Evolutionary conservation across 2,113 vertebrate species (phyloP).

Genomic region (Sardina pilchardus): DNA sequence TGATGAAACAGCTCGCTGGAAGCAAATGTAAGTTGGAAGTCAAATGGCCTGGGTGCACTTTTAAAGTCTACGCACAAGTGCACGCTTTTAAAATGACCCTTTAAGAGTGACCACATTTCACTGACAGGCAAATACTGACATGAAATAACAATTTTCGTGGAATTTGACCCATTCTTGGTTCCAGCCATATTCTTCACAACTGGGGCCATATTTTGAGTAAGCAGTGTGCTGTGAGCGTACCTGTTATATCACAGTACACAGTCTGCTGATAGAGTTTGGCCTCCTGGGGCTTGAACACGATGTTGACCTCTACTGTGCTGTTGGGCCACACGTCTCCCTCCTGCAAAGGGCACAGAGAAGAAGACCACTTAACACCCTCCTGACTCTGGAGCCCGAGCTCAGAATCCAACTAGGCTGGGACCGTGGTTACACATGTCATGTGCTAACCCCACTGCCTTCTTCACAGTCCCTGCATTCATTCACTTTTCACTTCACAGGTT

Average conservation of each 20-base stretch:
- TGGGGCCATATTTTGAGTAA: not conserved
- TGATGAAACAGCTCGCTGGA: not conserved
- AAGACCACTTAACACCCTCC: not conserved
- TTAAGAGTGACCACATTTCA: not conserved
- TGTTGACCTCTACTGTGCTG: constrained; percentile 68
- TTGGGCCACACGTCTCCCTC: constrained; percentile 84
- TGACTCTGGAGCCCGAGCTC: not conserved
- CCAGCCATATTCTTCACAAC: not conserved
- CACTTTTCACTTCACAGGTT: not conserved
- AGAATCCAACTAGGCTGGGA: not conserved
- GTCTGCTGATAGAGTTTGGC: constrained; percentile 75
- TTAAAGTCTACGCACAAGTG: not conserved
- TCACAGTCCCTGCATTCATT: not conserved
- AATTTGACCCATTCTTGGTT: not conserved
- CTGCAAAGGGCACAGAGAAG: constrained; percentile 56
- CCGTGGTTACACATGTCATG: not conserved
- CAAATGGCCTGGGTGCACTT: not conserved
- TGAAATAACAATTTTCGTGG: not conserved
- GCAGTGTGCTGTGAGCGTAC: constrained; percentile 48
- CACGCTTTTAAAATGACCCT: not conserved
- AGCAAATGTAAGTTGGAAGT: not conserved
- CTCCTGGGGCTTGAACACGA: constrained; percentile 79
- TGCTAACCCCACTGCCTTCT: not conserved
- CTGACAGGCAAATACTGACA: not conserved
- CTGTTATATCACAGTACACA: constrained; percentile 84